Evolutionary conservation across 2,888 invertebrate genomes (phyloP), one percentile per base, ranked within the genome.

Genomic region (Eulithis prunata): DNA sequence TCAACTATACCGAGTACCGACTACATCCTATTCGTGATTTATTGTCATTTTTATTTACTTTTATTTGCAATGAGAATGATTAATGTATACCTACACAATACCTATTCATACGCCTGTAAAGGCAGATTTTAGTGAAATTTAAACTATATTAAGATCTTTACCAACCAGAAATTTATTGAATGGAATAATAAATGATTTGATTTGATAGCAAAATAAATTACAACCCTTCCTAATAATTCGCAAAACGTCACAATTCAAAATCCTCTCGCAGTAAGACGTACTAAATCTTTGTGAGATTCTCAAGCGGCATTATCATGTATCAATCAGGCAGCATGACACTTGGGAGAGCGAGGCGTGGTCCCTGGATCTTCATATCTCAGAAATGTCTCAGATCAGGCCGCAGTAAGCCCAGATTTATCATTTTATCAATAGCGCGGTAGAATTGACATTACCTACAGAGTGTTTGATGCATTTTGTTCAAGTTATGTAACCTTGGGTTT

Each of bases 381-480:
- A 74, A 75, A 66, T 71, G 70, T 75, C 68, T 86, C 68, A 79
- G 83, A 89, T 84, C 81, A 77, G 65, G 74, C 87, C 88, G 89
- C 79, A 61, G 62, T 81, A 83, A 79, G 78, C 78, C 82, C 84
- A 81, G 87, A 89, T 89, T 88, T 88, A 83, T 88, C 88, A 3
- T 79, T 72, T 83, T 87, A 86, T 87, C 85, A 71, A 74, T 65
- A 72, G 11, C 55, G 12, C 21, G 4, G 11, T 21, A 21, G 21
- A 68, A 72, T 74, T 86, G 88, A 84, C 87, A 87, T 75, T 74
- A 65, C 66, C 21, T 21, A 84, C 70, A 57, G 10, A 57, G 10
- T 11, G 3, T 70, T 78, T 74, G 78, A 38, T 49, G 49, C 49
- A 49, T 49, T 1, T 49, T 21, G 8, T 11, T 21, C 3, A 2